Percentiles rank a stretch among this genome's conserved stretches.
Evolutionary conservation across 2,797 vertebrate genomes (phyloP).

Genomic region (Lepilemur ruficaudatus): DNA sequence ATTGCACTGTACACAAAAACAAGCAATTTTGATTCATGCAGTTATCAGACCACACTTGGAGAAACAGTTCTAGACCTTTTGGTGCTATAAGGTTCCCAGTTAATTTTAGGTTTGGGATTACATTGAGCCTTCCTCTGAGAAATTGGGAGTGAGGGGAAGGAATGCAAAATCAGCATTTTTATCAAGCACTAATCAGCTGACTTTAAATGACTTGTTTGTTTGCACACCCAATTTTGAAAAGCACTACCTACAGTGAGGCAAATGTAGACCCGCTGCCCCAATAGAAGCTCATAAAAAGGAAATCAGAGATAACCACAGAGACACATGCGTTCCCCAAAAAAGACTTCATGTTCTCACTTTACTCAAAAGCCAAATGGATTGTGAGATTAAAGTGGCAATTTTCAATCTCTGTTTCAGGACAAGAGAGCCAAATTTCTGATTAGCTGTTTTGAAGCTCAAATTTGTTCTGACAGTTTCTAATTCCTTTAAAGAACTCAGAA

Average conservation of each 20-base stretch:
- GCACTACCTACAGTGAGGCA: background rate
- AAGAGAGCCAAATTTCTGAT: constrained; percentile 66
- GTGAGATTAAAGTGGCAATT: constrained; percentile 70
- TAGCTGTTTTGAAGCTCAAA: constrained; percentile 68
- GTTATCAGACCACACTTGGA: background rate
- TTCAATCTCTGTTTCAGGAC: constrained; percentile 60
- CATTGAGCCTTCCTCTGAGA: background rate
- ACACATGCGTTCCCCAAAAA: background rate
- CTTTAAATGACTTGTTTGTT: background rate
- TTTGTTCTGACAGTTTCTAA: constrained; percentile 74
- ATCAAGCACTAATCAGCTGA: background rate
- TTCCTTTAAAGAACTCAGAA: constrained; percentile 76
- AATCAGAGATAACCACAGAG: background rate
- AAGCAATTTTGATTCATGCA: background rate
- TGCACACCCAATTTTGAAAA: background rate
- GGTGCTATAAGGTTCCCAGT: background rate
- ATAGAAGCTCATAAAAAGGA: background rate
- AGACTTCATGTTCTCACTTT: constrained; percentile 40
- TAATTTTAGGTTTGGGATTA: constrained; percentile 16
- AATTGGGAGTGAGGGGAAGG: background rate
- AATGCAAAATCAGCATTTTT: constrained; percentile 11
- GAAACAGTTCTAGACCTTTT: background rate
- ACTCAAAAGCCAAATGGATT: constrained; percentile 64
- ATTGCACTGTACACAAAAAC: background rate
- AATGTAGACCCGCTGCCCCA: background rate